A percentile compares a stretch with the other conserved stretches of the same genome.
These are phyloP conservation scores for Tupiocoris notatus DNA, from an alignment of 2,888 invertebrate species.

Conservation along the genomic window DNA sequence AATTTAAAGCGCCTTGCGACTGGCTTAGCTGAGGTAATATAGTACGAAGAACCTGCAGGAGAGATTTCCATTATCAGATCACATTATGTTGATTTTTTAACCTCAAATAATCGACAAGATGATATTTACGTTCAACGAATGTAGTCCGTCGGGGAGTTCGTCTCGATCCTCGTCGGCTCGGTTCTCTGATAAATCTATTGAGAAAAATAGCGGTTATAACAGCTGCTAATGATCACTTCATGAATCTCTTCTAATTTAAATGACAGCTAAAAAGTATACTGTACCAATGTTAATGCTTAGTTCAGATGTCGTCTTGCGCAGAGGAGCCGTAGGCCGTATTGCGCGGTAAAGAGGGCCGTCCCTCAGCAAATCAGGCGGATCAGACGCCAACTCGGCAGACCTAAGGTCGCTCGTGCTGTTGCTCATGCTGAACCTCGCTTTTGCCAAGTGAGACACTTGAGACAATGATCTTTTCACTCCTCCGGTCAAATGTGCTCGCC, in stretches of 20 bases:
- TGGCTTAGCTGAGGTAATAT: slow-evolving; percentile 56
- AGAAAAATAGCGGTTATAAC: too few relatives aligned
- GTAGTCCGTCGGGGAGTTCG: slow-evolving; percentile 17
- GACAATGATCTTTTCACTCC: slow-evolving; percentile 56
- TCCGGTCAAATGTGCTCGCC: slow-evolving; percentile 20
- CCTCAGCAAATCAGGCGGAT: neutral
- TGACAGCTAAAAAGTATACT: too few relatives aligned
- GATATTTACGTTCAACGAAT: slow-evolving; percentile 18
- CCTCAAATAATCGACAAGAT: neutral
- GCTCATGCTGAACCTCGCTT: slow-evolving; percentile 8
- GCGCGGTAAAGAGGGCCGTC: slow-evolving; percentile 3
- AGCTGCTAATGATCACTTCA: too few relatives aligned
- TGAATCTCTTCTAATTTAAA: too few relatives aligned
- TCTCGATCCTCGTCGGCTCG: slow-evolving; percentile 1
- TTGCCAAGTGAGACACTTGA: slow-evolving; percentile 52
- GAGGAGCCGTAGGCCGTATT: slow-evolving; percentile 15
- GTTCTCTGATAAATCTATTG: slow-evolving; percentile 21
- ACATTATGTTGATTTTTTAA: too few relatives aligned
- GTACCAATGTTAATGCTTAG: slow-evolving; percentile 50
- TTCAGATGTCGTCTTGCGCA: slow-evolving; percentile 53
- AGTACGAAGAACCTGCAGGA: slow-evolving; percentile 56
- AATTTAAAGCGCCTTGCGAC: slow-evolving; percentile 45
- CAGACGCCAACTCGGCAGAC: neutral
- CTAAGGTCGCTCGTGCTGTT: slow-evolving; percentile 9
- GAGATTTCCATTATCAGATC: neutral